Base-by-base conservation (phyloP, 2,113 vertebrate genomes). In the Cryptotis parvus region DNA sequence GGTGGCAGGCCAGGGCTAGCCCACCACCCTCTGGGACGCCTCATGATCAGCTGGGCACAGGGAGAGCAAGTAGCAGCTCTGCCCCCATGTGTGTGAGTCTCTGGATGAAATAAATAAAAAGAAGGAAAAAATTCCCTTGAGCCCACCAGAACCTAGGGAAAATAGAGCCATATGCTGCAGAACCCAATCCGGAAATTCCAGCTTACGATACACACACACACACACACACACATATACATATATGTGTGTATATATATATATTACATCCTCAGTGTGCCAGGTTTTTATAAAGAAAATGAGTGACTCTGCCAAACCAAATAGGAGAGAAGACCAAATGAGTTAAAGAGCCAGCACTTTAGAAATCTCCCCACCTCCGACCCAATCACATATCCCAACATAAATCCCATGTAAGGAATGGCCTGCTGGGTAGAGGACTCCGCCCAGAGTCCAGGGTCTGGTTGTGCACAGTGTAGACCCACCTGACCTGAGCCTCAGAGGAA, bases 141-240 rank as follows among this genome's bases (percentile, higher is more conserved):
- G 86, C 88, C 82, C 94, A 93, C 94, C 76, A 94, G 94, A 94
- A 96, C 70, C 77, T 89, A 94, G 91, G 86, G 87, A 94, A 91
- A 89, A 89, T 76, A 92, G 84, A 94, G 80, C 90, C 95, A 95
- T 81, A 78, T 76, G 81, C 87, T 87, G 15, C 88, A 91, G 93
- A 89, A 45, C 75, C 89, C 43, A 70, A 82, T 37, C n/a, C 79
- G 93, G 94, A 93, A 97, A 97, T 92, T 93, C 93, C 92, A 94
- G 76, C 58, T 94, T 81, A 81, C n/a, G n/a, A n/a, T n/a, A n/a
- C n/a, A n/a, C n/a, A n/a, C n/a, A n/a, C n/a, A n/a, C n/a, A n/a
- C n/a, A n/a, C n/a, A n/a, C n/a, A n/a, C n/a, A 39, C 63, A 80
- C 94, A 82, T 75, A 68, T 85, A 65, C 85, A 85, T 92, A 66